A percentile compares a stretch with the other conserved stretches of the same genome.
These are phyloP conservation scores for Phylloscopus trochiloides DNA, from an alignment of 2,113 vertebrate species.

Conservation along the genomic window DNA sequence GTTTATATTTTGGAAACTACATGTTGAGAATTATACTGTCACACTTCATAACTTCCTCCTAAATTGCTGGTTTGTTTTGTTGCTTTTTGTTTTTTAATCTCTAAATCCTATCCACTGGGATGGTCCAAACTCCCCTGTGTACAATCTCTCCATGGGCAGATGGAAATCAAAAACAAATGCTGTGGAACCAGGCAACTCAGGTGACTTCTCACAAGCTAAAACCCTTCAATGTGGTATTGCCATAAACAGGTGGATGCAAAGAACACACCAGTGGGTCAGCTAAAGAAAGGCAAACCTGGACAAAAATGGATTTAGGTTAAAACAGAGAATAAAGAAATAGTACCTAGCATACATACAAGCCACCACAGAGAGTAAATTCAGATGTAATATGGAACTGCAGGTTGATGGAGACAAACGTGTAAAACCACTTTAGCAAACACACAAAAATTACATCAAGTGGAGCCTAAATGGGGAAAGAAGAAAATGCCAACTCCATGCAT, in stretches of 20 bases:
- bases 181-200: background rate
- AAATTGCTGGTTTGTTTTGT: background rate
- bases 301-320: background rate
- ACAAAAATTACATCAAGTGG: background rate
- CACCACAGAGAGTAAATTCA: background rate
- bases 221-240: background rate
- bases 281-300: background rate
- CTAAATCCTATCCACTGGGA: background rate
- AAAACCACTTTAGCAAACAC: background rate
- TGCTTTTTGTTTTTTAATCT: background rate
- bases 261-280: background rate
- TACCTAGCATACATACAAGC: background rate
- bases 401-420: background rate
- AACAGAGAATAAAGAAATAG: background rate
- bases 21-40: background rate
- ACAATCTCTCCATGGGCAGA: background rate
- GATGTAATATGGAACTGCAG: background rate
- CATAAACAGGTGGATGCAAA: background rate
- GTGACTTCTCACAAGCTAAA: background rate
- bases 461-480: background rate
- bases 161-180: background rate
- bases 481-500: background rate
- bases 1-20: background rate
- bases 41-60: background rate
- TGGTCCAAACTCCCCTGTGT: background rate